Conservation (phyloP, 2,888 invertebrate genomes). For the Pachydiplax longipennis region DNA sequence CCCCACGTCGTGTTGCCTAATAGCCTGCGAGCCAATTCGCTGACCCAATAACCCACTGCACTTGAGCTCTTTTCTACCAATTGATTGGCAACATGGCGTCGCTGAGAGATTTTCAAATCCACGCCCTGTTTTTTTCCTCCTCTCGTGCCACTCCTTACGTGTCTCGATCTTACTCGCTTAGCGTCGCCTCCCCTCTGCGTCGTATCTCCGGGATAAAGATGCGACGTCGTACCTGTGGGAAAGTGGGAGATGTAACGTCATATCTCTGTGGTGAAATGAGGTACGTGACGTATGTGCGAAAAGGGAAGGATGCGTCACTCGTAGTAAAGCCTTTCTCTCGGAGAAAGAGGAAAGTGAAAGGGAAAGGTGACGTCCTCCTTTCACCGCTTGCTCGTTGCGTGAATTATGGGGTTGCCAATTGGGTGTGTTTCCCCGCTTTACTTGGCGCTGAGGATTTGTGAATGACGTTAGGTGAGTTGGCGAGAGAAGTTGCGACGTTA, state of each 20-base stretch:
- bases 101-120: slow-evolving; percentile 26
- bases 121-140: background rate
- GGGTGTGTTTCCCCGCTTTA: too few relatives aligned
- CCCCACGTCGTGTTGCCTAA: slow-evolving; percentile 1
- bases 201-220: too few relatives aligned
- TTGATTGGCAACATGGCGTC: slow-evolving; percentile 47
- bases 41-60: slow-evolving; percentile 51
- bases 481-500: too few relatives aligned
- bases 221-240: too few relatives aligned
- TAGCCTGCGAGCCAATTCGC: slow-evolving; percentile 23
- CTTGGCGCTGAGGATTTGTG: too few relatives aligned
- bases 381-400: background rate
- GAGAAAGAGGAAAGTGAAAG: background rate
- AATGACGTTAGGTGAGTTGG: too few relatives aligned
- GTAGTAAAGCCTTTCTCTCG: background rate
- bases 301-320: background rate
- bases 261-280: too few relatives aligned
- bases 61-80: slow-evolving; percentile 49
- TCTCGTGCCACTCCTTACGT: too few relatives aligned
- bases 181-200: background rate
- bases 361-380: background rate
- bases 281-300: too few relatives aligned
- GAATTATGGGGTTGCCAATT: background rate
- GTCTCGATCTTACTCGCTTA: background rate
- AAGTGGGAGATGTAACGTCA: too few relatives aligned